Evolutionary conservation across 2,888 invertebrate genomes (phyloP), one percentile per base, ranked within the genome.

Genomic region (Drosophila trichaetosa): DNA sequence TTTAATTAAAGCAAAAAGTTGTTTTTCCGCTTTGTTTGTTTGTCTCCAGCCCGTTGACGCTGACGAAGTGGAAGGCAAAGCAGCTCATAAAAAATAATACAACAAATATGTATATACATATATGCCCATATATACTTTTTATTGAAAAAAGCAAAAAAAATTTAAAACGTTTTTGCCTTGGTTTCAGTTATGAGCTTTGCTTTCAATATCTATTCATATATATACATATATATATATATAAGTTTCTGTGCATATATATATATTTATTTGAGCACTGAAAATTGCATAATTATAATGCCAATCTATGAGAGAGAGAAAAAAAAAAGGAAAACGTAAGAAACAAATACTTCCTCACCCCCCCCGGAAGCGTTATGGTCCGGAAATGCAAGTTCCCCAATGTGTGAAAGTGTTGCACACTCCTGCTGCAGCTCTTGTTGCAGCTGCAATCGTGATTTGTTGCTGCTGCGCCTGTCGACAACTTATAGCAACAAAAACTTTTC

Each of bases 11-110:
- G 75, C 80, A 78, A 79, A 81, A 82, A 82, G 82, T 72, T 72
- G 82, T 76, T 80, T 78, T 78, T 78, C 82, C 80, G 80, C 82
- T 83, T 82, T 82, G 82, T 82, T 82, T 82, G 71, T 69, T 79
- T 69, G 66, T 57, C 79, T 61, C 57, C 57, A 57, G 31, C 29
- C 21, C 49, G 49, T 7, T 49, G 56, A n/a, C 33, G 29, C 48
- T 66, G 60, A 57, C 64, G 36, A 76, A 66, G 58, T 76, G 80
- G 73, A 74, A 74, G 79, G 72, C 82, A 57, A 82, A 73, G 59
- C 76, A 69, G 82, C 68, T 74, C 74, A 69, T 77, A 73, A 79
- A 76, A 77, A 66, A 58, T 38, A 34, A 69, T 42, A 49, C 4
- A 34, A 34, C n/a, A 46, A 52, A 34, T 29, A 36, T 46, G 60